A percentile compares a stretch with the other conserved stretches of the same genome.
Evolutionary conservation across 2,113 vertebrate species (phyloP).

Genomic region (Zosterops pallidus): DNA sequence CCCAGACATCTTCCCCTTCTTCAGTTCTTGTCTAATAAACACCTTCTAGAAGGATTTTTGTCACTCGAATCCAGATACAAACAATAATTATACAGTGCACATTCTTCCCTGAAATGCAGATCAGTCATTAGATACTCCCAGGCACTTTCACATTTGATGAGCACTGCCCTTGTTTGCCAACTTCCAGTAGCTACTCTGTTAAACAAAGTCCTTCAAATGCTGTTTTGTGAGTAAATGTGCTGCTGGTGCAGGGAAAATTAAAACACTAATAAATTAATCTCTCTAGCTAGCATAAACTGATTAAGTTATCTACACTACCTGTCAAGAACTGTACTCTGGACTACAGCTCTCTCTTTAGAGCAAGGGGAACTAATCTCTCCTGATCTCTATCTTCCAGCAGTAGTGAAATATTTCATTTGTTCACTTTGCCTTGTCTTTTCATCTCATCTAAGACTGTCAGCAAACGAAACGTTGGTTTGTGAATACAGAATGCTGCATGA

Average conservation of each 20-base stretch:
- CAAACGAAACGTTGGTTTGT: not conserved
- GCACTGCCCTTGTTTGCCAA: not conserved
- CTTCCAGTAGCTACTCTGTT: not conserved
- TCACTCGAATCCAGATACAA: not conserved
- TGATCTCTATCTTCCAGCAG: not conserved
- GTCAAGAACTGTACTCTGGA: not conserved
- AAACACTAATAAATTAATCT: not conserved
- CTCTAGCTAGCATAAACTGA: not conserved
- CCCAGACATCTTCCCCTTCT: not conserved
- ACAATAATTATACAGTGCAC: not conserved
- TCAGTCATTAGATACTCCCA: not conserved
- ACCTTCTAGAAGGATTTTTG: not conserved
- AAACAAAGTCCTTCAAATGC: not conserved
- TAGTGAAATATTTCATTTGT: not conserved
- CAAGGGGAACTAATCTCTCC: not conserved
- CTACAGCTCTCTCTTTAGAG: not conserved
- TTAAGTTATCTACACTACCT: not conserved
- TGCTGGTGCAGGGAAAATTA: not conserved
- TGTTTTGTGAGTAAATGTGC: not conserved
- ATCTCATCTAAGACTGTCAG: slow-evolving; percentile 2
- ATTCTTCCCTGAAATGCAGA: not conserved
- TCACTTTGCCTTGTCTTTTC: slow-evolving; percentile 15
- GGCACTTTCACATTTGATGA: not conserved
- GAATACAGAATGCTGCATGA: not conserved
- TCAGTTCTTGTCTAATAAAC: not conserved